Conservation (phyloP, 2,797 vertebrate genomes). For the Coracias cyanogaster region DNA sequence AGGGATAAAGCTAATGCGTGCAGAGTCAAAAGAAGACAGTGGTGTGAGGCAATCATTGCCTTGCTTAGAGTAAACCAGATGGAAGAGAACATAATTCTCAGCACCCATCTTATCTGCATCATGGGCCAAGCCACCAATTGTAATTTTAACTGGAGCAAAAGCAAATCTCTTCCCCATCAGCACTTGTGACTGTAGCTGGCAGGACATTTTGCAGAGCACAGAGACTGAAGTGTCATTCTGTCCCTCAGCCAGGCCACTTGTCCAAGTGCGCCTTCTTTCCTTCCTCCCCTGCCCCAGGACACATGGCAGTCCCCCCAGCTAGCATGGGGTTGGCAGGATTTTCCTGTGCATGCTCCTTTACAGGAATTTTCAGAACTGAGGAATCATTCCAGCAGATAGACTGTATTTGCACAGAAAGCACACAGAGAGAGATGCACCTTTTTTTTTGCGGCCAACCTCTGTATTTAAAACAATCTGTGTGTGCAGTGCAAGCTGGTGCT, state of each 20-base stretch:
- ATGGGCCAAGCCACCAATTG: not conserved
- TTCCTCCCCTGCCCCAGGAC: conserved; percentile 48
- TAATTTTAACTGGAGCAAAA: conserved; percentile 24
- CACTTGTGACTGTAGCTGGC: not conserved
- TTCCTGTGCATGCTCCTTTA: not conserved
- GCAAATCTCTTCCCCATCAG: not conserved
- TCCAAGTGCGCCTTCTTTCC: conserved; percentile 34
- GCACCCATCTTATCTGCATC: not conserved
- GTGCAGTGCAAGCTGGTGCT: not conserved
- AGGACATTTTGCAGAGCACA: conserved; percentile 24
- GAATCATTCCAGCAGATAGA: not conserved
- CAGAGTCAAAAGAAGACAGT: not conserved
- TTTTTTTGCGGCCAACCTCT: not conserved
- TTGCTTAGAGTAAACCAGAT: not conserved
- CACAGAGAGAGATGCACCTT: not conserved
- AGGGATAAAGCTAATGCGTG: not conserved
- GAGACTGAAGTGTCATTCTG: not conserved
- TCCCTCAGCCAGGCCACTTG: conserved; percentile 28
- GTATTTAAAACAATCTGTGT: not conserved
- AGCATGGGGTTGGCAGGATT: not conserved
- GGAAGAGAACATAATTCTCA: not conserved
- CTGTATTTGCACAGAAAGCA: not conserved
- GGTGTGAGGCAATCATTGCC: not conserved
- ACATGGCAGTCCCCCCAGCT: conserved; percentile 24
- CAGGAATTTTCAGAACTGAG: not conserved